Evolutionary conservation across 2,797 vertebrate species (phyloP).

Genomic region (Amphiprion clarkii): DNA sequence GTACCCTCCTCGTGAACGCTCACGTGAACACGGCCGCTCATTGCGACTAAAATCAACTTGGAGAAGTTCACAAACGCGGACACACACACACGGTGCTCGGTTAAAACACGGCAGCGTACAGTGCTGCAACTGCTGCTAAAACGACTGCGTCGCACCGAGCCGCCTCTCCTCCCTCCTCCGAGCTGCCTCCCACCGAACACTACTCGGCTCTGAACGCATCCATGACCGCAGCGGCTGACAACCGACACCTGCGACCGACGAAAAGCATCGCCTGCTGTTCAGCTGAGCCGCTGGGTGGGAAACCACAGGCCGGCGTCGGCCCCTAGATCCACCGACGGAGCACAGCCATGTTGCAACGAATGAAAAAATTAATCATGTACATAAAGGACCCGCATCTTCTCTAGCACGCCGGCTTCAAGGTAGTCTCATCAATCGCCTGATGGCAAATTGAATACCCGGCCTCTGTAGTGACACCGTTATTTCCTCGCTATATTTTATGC

Average conservation of each 20-base stretch:
- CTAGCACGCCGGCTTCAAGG: conserved; percentile 69
- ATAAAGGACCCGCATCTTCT: conserved; percentile 76
- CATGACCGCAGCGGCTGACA: conserved; percentile 58
- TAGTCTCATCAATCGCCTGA: conserved; percentile 78
- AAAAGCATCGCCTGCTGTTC: conserved; percentile 20
- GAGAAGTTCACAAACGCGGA: conserved; percentile 4
- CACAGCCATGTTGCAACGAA: conserved; percentile 76
- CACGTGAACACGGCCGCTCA: conserved; percentile 29
- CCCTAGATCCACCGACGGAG: conserved; percentile 52
- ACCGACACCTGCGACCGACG: conserved; percentile 17
- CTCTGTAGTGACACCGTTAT: background rate
- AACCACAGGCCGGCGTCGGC: conserved; percentile 44
- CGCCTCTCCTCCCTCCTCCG: conserved; percentile 40
- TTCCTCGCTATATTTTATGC: background rate
- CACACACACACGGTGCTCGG: background rate
- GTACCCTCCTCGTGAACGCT: conserved; percentile 26
- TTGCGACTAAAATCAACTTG: conserved; percentile 21
- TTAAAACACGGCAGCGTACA: conserved; percentile 23
- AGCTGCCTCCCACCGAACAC: conserved; percentile 78
- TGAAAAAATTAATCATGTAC: conserved; percentile 41
- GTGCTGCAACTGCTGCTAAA: conserved; percentile 40
- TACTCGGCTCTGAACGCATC: conserved; percentile 78
- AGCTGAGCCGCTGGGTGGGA: conserved; percentile 17
- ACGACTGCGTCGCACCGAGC: conserved; percentile 57
- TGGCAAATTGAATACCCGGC: conserved; percentile 54